A percentile compares a stretch with the other conserved stretches of the same genome.
These are phyloP conservation scores for Acanthisitta chloris DNA, from an alignment of 2,113 vertebrate species.

Conservation along the genomic window DNA sequence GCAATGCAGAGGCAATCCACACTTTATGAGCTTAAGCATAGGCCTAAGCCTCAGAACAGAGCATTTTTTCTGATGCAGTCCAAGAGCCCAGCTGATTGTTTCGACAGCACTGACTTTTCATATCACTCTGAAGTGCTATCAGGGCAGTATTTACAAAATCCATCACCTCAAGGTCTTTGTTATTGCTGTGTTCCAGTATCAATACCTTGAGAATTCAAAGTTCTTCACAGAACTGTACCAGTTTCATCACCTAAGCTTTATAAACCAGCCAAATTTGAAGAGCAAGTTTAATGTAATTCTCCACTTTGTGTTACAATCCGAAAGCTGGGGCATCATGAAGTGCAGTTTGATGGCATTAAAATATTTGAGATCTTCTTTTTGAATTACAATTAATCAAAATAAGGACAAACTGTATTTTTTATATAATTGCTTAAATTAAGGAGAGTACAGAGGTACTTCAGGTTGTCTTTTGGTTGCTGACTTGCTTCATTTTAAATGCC, in stretches of 20 bases:
- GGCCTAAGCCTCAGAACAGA: not conserved
- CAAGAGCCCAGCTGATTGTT: not conserved
- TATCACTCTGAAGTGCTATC: not conserved
- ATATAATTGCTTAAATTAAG: not conserved
- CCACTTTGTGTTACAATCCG: not conserved
- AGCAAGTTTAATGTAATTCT: not conserved
- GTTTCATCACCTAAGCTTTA: not conserved
- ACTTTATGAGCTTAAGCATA: not conserved
- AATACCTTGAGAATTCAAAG: not conserved
- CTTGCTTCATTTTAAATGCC: conserved; percentile 5
- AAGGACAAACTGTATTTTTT: not conserved
- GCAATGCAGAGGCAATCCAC: not conserved
- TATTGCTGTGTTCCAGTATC: not conserved
- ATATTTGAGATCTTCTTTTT: not conserved
- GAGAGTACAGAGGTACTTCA: not conserved
- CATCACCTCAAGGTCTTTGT: not conserved
- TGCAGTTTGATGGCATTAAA: not conserved
- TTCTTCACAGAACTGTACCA: not conserved
- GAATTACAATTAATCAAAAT: not conserved
- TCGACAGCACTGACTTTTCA: not conserved
- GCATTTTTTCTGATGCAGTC: not conserved
- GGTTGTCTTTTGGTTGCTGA: not conserved
- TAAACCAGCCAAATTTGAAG: not conserved
- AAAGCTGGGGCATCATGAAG: not conserved
- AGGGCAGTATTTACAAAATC: not conserved